A percentile compares a stretch with the other conserved stretches of the same genome.
phyloP scores from a whole-genome alignment of 2,888 invertebrate species.

The Biston betularia region DNA sequence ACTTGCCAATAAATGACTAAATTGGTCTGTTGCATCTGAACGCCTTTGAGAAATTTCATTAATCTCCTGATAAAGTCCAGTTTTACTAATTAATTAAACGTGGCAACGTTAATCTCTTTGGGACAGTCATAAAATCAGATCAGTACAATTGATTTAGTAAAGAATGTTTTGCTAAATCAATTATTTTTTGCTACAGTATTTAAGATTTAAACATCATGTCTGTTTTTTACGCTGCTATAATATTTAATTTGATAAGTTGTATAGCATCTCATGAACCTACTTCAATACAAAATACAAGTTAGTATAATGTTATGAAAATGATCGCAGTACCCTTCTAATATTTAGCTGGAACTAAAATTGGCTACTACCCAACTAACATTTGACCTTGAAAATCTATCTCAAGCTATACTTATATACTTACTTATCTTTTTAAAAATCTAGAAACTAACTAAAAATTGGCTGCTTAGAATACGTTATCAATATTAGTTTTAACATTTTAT shows the following conservation, averaged over 20 bases:
- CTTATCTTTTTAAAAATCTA: no score
- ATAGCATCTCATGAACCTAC: slow-evolving; percentile 4
- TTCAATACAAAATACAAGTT: slow-evolving; percentile 1
- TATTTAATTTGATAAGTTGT: neutral
- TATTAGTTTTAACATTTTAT: no score
- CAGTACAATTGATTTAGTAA: slow-evolving; percentile 3
- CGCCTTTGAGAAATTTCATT: neutral
- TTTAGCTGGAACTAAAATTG: no score
- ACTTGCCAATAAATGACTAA: no score
- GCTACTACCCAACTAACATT: no score
- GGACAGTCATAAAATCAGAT: slow-evolving; percentile 10
- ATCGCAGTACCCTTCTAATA: neutral
- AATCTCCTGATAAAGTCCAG: neutral
- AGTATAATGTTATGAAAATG: neutral
- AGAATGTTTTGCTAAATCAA: neutral
- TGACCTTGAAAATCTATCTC: no score
- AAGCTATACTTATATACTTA: no score
- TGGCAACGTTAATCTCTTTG: neutral
- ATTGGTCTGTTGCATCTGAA: no score
- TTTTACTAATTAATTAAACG: slow-evolving; percentile 13
- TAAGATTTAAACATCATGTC: slow-evolving; percentile 16
- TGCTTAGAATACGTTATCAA: no score
- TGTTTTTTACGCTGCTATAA: slow-evolving; percentile 2
- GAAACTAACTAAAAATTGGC: no score
- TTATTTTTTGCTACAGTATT: neutral